These are phyloP conservation scores for Neuroscelio doddi DNA, from an alignment of 2,888 invertebrate genomes.

Conservation along the genomic window DNA sequence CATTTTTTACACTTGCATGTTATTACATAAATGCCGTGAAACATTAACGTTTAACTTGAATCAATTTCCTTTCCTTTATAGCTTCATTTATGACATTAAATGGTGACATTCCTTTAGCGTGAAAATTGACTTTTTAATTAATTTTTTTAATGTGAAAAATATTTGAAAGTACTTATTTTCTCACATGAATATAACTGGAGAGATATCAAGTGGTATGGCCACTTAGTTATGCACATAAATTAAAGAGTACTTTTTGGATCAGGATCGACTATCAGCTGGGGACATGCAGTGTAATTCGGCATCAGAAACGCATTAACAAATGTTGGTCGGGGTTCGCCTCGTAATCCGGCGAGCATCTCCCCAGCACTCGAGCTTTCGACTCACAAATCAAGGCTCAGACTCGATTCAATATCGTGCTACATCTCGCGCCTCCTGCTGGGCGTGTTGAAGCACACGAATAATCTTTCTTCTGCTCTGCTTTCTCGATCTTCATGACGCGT, in stretches of 20 bases:
- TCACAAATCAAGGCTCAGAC: conserved; percentile 56
- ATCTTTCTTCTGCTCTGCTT: conserved; percentile 14
- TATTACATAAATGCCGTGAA: conserved; percentile 6
- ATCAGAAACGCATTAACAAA: conserved; percentile 67
- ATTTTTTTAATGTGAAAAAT: too few species aligned
- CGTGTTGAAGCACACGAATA: conserved; percentile 23
- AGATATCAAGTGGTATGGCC: conserved; percentile 27
- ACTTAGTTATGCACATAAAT: conserved; percentile 60
- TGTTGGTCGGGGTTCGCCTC: conserved; percentile 51
- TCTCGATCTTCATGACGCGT: conserved; percentile 7
- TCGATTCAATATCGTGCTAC: conserved; percentile 38
- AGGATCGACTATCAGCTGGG: conserved; percentile 51
- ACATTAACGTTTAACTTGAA: too few species aligned
- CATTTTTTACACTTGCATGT: conserved; percentile 8
- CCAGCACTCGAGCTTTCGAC: conserved; percentile 48
- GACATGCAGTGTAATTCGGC: conserved; percentile 61
- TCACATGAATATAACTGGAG: conserved; percentile 14
- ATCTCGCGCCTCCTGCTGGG: conserved; percentile 22
- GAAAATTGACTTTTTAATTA: too few species aligned
- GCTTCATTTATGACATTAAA: too few species aligned
- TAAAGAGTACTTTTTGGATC: conserved; percentile 53
- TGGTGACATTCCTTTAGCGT: too few species aligned
- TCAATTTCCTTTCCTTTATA: too few species aligned
- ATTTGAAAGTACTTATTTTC: neutral
- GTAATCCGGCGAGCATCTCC: conserved; percentile 52